Evolutionary conservation across 2,888 invertebrate species (phyloP), one percentile per base, ranked within the genome.

Genomic region (Philonicus albiceps): DNA sequence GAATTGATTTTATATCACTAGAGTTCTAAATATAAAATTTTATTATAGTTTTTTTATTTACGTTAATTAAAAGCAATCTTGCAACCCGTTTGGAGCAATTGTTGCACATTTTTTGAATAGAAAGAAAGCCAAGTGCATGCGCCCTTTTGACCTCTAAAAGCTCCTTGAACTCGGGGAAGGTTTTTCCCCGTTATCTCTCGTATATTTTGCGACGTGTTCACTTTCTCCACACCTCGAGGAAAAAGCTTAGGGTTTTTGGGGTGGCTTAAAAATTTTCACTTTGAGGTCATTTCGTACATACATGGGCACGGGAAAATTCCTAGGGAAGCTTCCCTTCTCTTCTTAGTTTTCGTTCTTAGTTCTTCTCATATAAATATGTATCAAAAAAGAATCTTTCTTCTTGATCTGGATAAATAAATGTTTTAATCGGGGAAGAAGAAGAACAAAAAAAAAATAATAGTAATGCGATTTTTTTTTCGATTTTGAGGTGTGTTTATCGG

Each of bases 221-320:
- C 81, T 81, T 64, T 81, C 81, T 81, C 81, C 81, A 78, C 43
- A 27, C 27, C 16, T 43, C 19, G 5, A 78, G 86, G 86, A 75
- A 83, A n/a, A 73, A 43, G 34, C 75, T 86, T 80, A 78, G 86
- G 7, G 11, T 88, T 84, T 86, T 88, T 49, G 72, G 43, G 40
- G 74, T 78, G 49, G 53, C 74, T 64, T 75, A 84, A 86, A 83
- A 87, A 85, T 87, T 87, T 87, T 86, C 87, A 87, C 80, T 86
- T 87, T 87, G 86, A 87, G 87, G 87, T 87, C 88, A 86, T 87
- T 87, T 37, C 87, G 64, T 53, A 85, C 40, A 53, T 53, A 85
- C 37, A 53, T 84, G 73, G 84, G 40, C 31, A 43, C 55, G 64
- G 81, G 31, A 83, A 64, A 83, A 83, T 83, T 64, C 81, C 55